Base-by-base conservation (phyloP, 2,888 invertebrate genomes). In the Therioaphis trifolii region DNA sequence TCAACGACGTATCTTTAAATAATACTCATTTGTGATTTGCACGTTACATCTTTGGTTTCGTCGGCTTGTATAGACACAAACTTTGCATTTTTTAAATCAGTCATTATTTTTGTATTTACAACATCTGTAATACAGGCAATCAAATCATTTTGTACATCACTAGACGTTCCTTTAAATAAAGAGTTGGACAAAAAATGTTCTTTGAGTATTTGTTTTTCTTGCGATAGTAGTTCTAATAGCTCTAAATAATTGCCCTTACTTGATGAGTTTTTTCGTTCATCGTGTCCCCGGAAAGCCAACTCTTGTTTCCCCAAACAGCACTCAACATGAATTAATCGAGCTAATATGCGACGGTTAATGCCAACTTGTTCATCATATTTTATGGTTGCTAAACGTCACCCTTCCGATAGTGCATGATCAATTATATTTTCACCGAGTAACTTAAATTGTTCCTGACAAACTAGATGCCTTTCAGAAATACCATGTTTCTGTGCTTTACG, bases 231-330 rank as follows among this genome's bases (percentile, higher is more conserved):
- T n/a, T n/a, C n/a, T 24, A 86, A 61, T 1, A 84, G 63, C 58
- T 86, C 85, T 11, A 55, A 49, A 55, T 84, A 86, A 76, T 85
- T 86, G n/a, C 86, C 78, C 24, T 61, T 63, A 52, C 79, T 79
- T 61, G n/a, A 24, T 14, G 84, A 84, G 3, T 14, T 63, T 18
- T 35, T 40, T 4, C 21, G 46, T 74, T 69, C 76, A 29, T 85
- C 68, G 52, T 84, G 68, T 12, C 85, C 85, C 3, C 85, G 55
- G 35, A 86, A 85, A 35, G 86, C 58, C 21, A 85, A 52, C 29
- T 85, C 85, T 55, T 85, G 79, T 52, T 80, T 85, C 35, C 74
- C 84, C 52, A 86, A 68, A 82, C 61, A 85, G 18, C 82, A 84
- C 2, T 55, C 69, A 21, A 77, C 84, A 24, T 74, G 58, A 49